Percentiles rank a stretch among this genome's conserved stretches.
Evolutionary conservation across 2,113 vertebrate genomes (phyloP).

Genomic region (Panthera leo): DNA sequence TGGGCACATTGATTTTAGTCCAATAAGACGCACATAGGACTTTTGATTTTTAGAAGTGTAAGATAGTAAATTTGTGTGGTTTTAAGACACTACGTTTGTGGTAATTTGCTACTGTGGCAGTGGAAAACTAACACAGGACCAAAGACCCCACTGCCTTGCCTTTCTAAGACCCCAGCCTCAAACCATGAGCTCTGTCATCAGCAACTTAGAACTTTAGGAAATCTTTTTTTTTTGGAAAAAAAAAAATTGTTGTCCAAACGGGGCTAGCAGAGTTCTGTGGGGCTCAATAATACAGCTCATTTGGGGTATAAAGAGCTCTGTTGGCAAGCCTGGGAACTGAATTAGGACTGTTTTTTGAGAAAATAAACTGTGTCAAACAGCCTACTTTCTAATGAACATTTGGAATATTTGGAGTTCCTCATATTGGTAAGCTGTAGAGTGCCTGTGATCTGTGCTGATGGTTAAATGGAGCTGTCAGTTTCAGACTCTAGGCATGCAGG

Average conservation of each 20-base stretch:
- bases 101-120: not conserved
- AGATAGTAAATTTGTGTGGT: not conserved
- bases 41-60: not conserved
- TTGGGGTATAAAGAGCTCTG: not conserved
- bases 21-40: not conserved
- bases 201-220: not conserved
- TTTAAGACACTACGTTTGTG: not conserved
- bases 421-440: not conserved
- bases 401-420: not conserved
- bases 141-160: no score
- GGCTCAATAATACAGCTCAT: not conserved
- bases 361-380: slow-evolving; percentile 49
- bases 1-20: not conserved
- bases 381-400: not conserved
- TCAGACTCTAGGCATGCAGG: not conserved
- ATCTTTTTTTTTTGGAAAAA: not conserved
- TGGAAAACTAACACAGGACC: not conserved
- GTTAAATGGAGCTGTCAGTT: not conserved
- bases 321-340: not conserved
- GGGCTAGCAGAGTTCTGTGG: not conserved
- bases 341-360: not conserved
- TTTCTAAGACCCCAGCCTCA: not conserved
- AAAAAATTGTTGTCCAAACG: not conserved
- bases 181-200: not conserved
- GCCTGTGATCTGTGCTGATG: not conserved